phyloP scores from a whole-genome alignment of 2,888 invertebrate genomes.

The Amphipoea oculea region DNA sequence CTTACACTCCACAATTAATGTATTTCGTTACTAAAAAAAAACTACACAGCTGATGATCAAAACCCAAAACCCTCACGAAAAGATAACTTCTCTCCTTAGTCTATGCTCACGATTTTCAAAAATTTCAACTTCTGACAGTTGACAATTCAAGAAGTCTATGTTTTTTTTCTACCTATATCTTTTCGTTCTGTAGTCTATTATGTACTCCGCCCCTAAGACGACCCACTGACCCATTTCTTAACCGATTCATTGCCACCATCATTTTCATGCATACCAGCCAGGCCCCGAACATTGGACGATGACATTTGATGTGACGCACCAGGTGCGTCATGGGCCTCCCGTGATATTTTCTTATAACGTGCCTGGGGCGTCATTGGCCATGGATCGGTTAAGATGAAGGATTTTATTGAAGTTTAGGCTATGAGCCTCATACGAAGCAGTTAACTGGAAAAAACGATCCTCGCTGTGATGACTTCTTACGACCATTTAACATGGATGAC shows the following conservation, averaged over 20 bases:
- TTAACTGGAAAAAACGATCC: not conserved
- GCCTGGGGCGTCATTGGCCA: too few relatives aligned
- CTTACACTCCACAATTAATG: conserved; percentile 3
- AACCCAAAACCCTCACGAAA: not conserved
- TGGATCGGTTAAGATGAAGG: too few relatives aligned
- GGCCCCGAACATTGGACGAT: too few relatives aligned
- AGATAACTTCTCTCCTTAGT: too few relatives aligned
- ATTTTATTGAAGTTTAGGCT: not conserved
- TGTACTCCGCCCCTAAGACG: too few relatives aligned
- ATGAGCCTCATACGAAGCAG: not conserved
- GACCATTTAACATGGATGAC: not conserved
- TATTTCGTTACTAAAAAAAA: not conserved
- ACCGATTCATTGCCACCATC: too few relatives aligned
- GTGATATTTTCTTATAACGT: too few relatives aligned
- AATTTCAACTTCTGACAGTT: conserved; percentile 25
- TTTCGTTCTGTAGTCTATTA: conserved; percentile 1
- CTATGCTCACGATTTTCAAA: not conserved
- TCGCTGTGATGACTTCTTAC: not conserved
- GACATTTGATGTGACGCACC: too few relatives aligned
- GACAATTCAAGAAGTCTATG: conserved; percentile 22
- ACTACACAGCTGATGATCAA: not conserved
- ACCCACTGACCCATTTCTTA: too few relatives aligned
- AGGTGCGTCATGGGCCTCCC: too few relatives aligned
- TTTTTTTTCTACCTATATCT: not conserved
- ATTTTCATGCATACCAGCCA: too few relatives aligned